Evolutionary conservation across 2,888 invertebrate species (phyloP).

Genomic region (Didymodactylos carnosus): DNA sequence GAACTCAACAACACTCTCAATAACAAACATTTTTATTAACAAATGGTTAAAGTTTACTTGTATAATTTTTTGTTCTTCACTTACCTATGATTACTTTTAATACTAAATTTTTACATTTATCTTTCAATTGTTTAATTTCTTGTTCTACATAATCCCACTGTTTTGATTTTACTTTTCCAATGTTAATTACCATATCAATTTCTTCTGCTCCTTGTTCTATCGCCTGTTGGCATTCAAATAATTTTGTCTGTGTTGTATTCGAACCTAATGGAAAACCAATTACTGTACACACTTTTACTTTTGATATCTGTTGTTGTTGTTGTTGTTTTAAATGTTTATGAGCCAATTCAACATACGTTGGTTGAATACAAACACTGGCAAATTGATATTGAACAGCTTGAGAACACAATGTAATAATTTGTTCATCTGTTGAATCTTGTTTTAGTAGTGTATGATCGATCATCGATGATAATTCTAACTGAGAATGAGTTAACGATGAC

Average conservation of each 20-base stretch:
- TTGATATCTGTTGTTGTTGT: too few species aligned
- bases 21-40: too few species aligned
- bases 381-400: background rate
- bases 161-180: background rate
- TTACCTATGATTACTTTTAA: too few species aligned
- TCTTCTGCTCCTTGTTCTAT: background rate
- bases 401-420: background rate
- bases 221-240: background rate
- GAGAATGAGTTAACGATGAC: too few species aligned
- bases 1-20: too few species aligned
- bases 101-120: background rate
- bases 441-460: slow-evolving; percentile 1
- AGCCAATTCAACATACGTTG: background rate
- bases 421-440: background rate
- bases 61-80: too few species aligned
- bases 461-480: too few species aligned
- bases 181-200: slow-evolving; percentile 2
- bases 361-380: background rate
- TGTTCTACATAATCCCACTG: background rate
- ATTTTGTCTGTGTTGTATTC: background rate
- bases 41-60: too few species aligned
- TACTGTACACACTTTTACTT: background rate
- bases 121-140: background rate
- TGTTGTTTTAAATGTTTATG: background rate
- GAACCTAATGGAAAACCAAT: background rate